Evolutionary conservation across 1,140 invertebrate species (phyloP), one percentile per base, ranked within the genome.

Genomic region (Drosophila lowei): DNA sequence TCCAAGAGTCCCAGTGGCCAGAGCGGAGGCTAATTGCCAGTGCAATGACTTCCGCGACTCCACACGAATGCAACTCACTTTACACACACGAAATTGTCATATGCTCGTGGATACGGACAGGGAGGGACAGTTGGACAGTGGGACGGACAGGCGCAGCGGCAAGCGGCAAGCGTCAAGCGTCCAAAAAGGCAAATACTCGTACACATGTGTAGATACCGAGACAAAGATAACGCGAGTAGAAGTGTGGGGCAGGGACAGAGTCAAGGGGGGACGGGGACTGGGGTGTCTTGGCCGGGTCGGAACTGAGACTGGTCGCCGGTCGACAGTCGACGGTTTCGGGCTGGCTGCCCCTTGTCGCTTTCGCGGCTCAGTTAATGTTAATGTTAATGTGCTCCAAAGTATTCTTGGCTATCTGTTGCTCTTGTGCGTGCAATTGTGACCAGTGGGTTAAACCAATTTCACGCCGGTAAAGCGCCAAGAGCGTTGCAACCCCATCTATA

Each of bases 361-460:
- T 85, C 72, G 78, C 74, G 80, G 81, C 80, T 85, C 77, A 86
- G 80, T 85, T 85, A 86, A 85, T 85, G 80, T 74, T 79, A 72
- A 79, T 79, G 77, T 86, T 77, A 85, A 85, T 85, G 81, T 75
- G 81, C 81, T 81, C 73, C 77, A 85, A 85, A 85, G 61, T 85
- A 72, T 64, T 64, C 72, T 64, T 44, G 44, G 57, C 74, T 65
- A 63, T 57, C 57, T 60, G 34, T 8, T 59, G 44, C 56, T 60
- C 43, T 46, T 58, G 77, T 80, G 81, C 74, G 83, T 86, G 81
- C 83, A 86, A 86, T 86, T 86, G 83, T 86, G 83, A 86, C 83
- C 83, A 86, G 83, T 83, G 84, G 86, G 86, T 90, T 90, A 90
- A 90, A 90, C 86, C 86, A 90, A 90, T 90, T 90, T 90, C 86